Evolutionary conservation across 2,888 invertebrate species (phyloP), one percentile per base, ranked within the genome.

Genomic region (Antheraea yamamai): DNA sequence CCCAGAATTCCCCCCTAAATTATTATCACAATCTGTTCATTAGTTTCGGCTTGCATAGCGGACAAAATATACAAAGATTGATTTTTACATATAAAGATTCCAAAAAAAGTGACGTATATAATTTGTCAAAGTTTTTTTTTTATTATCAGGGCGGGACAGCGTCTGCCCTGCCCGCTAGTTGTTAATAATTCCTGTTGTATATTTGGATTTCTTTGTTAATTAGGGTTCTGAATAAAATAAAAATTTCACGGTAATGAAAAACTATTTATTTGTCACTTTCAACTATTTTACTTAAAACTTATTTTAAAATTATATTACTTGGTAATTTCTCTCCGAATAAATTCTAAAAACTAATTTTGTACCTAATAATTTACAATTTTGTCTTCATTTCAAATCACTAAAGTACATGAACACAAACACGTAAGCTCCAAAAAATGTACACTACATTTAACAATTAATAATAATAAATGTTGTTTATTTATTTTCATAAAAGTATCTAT

Each of bases 221-320:
- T 1, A 66, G 16, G 16, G 64, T 4, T 16, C 4, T 66, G 0
- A 66, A 66, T 66, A 66, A 30, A 75, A 72, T 72, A 75, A 72
- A 75, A 47, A 18, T 23, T 23, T 47, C 71, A 58, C 47, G 23
- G 75, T 84, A 84, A 84, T 89, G 89, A 82, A 90, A 90, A 90
- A 90, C 89, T 90, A 90, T 90, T 90, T 90, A 89, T 88, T 90
- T 88, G 77, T 89, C 84, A 87, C 87, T 83, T 80, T 78, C 81
- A 82, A 81, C 84, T 83, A n/a, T n/a, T n/a, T n/a, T n/a, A n/a
- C n/a, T n/a, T n/a, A n/a, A 84, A 83, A 78, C 80, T 81, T 84
- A 86, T 77, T 81, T 81, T 82, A 77, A 83, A 80, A 78, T 76
- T 87, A 85, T 79, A 78, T 80, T 80, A 76, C 30, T 76, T 77